phyloP scores from a whole-genome alignment of 2,888 invertebrate species.

The Acrobasis suavella region DNA sequence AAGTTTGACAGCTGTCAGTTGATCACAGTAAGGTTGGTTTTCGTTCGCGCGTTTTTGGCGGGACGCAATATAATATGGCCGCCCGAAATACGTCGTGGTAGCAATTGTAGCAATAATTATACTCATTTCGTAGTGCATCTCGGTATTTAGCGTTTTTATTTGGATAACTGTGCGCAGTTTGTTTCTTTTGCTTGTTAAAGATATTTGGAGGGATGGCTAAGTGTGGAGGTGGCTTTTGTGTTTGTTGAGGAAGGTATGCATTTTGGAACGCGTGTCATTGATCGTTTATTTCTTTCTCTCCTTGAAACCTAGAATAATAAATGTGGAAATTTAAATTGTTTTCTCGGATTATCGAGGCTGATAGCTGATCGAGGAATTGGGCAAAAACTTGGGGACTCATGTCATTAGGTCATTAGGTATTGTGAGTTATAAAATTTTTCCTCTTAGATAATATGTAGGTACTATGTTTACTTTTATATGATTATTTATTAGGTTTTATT shows the following conservation, averaged over 20 bases:
- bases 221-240: constrained; percentile 22
- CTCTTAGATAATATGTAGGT: no score
- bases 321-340: no score
- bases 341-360: no score
- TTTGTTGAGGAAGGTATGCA: not conserved
- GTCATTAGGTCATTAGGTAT: no score
- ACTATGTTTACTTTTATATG: no score
- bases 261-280: not conserved
- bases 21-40: constrained; percentile 25
- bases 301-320: no score
- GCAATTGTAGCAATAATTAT: constrained; percentile 49
- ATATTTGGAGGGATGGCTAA: constrained; percentile 34
- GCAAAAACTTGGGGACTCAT: no score
- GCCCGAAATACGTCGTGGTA: constrained; percentile 6
- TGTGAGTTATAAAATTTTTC: no score
- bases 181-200: constrained; percentile 38
- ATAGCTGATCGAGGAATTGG: no score
- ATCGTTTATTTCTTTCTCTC: no score
- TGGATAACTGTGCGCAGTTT: constrained; percentile 42
- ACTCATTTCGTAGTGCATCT: constrained; percentile 49
- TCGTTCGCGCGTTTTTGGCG: constrained; percentile 15
- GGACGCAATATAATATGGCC: not conserved
- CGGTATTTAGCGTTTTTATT: constrained; percentile 52
- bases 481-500: no score
- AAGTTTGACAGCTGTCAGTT: constrained; percentile 15